These are phyloP conservation scores for Octomys mimax DNA, from an alignment of 2,797 vertebrate species.

Conservation along the genomic window DNA sequence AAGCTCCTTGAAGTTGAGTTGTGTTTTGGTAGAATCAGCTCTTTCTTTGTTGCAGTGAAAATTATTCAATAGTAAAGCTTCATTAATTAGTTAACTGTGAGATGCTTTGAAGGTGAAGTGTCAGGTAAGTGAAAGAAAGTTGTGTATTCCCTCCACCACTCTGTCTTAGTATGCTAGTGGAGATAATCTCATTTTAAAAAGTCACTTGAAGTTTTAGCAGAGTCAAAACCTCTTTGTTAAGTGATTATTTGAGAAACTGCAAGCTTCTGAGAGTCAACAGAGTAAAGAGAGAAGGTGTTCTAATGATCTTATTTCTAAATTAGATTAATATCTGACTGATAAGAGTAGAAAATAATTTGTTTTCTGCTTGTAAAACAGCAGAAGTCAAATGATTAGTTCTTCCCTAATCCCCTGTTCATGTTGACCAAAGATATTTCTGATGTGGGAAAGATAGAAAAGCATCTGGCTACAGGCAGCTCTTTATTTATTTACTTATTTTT, in stretches of 20 bases:
- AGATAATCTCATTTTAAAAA: conserved; percentile 21
- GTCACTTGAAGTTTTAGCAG: conserved; percentile 52
- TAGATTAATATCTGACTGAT: conserved; percentile 26
- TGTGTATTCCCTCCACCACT: conserved; percentile 5
- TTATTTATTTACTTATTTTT: not conserved
- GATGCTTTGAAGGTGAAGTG: conserved; percentile 65
- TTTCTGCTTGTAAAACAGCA: conserved; percentile 59
- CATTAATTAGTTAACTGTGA: conserved; percentile 56
- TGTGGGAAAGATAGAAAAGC: not conserved
- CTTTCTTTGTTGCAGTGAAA: conserved; percentile 54
- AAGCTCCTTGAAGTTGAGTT: conserved; percentile 45
- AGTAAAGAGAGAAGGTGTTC: conserved; percentile 17
- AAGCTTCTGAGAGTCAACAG: not conserved
- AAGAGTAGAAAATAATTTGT: conserved; percentile 13
- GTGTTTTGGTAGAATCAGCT: conserved; percentile 52
- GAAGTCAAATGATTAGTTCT: not conserved
- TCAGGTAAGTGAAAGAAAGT: conserved; percentile 49
- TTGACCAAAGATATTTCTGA: not conserved
- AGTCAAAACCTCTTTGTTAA: conserved; percentile 14
- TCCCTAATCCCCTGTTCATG: not conserved
- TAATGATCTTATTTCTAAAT: conserved; percentile 34
- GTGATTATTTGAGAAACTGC: not conserved
- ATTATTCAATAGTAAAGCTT: conserved; percentile 38
- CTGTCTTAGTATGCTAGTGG: conserved; percentile 36
- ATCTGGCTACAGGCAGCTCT: not conserved